A percentile compares a stretch with the other conserved stretches of the same genome.
phyloP scores from a whole-genome alignment of 2,113 vertebrate genomes.

The Origma solitaria region DNA sequence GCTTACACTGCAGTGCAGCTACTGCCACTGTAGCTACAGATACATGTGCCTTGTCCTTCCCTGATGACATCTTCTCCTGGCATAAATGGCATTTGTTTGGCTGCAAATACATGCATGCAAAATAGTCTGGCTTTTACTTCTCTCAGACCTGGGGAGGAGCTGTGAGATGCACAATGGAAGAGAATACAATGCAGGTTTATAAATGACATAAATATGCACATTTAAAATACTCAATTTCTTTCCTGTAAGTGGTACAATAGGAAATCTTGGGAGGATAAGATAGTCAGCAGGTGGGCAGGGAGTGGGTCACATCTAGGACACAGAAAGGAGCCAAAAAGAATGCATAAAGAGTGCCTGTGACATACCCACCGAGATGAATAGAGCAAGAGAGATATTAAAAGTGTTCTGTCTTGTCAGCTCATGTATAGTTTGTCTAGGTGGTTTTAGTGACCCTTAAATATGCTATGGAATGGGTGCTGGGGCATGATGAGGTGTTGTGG shows the following conservation, averaged over 20 bases:
- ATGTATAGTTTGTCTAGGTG: neutral
- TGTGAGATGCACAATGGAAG: neutral
- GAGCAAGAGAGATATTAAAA: neutral
- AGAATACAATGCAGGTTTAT: neutral
- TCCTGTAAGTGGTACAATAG: neutral
- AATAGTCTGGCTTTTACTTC: neutral
- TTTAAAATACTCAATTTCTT: neutral
- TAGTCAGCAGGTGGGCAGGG: neutral
- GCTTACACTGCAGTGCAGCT: neutral
- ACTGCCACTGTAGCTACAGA: neutral
- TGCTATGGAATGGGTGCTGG: neutral
- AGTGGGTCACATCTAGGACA: neutral
- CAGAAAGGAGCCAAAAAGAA: neutral
- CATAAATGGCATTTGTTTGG: neutral
- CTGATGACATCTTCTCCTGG: neutral
- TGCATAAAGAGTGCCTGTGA: neutral
- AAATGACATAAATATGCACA: neutral
- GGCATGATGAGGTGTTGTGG: neutral
- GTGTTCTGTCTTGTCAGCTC: neutral
- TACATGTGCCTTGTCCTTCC: neutral
- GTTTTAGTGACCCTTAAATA: neutral
- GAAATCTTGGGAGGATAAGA: neutral
- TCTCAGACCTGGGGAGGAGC: neutral
- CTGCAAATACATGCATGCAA: neutral
- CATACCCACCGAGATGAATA: neutral